Conservation (phyloP, 2,113 vertebrate genomes). For the Lophius piscatorius region DNA sequence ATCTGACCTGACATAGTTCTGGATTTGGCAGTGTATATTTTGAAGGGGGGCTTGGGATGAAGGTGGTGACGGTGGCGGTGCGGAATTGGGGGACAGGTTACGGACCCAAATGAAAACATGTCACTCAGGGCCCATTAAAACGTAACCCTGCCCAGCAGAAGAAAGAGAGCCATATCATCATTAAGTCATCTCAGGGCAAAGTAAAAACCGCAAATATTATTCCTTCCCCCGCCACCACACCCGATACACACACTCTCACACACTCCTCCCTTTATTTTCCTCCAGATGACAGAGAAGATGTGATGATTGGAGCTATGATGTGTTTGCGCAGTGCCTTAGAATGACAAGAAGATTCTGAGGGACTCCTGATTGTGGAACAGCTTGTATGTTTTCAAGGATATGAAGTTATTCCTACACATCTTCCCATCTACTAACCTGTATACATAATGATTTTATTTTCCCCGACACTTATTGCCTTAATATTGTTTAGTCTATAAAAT, state of each 20-base stretch:
- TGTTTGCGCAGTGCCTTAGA: conserved; percentile 50
- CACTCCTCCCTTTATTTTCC: conserved; percentile 30
- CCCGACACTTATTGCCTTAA: neutral
- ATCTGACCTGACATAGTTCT: conserved; percentile 44
- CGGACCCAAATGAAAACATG: conserved; percentile 68
- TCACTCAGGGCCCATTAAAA: conserved; percentile 75
- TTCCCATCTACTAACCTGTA: neutral
- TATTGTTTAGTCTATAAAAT: neutral
- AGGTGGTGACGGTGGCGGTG: conserved; percentile 21
- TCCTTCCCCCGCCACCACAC: conserved; percentile 41
- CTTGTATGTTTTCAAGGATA: conserved; percentile 10
- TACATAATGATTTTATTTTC: neutral
- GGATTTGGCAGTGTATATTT: conserved; percentile 55
- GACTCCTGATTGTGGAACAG: conserved; percentile 20
- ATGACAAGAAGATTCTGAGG: conserved; percentile 48
- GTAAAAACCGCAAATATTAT: conserved; percentile 76
- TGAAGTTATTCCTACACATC: conserved; percentile 6
- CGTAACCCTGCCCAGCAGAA: conserved; percentile 68
- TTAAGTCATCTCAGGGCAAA: conserved; percentile 69
- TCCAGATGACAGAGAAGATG: conserved; percentile 51
- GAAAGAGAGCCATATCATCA: conserved; percentile 73
- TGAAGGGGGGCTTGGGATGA: conserved; percentile 35
- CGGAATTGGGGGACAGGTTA: conserved; percentile 27
- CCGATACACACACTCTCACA: conserved; percentile 19
- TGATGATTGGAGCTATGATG: conserved; percentile 52